phyloP scores from a whole-genome alignment of 2,888 invertebrate species.

The Incurvaria masculella region DNA sequence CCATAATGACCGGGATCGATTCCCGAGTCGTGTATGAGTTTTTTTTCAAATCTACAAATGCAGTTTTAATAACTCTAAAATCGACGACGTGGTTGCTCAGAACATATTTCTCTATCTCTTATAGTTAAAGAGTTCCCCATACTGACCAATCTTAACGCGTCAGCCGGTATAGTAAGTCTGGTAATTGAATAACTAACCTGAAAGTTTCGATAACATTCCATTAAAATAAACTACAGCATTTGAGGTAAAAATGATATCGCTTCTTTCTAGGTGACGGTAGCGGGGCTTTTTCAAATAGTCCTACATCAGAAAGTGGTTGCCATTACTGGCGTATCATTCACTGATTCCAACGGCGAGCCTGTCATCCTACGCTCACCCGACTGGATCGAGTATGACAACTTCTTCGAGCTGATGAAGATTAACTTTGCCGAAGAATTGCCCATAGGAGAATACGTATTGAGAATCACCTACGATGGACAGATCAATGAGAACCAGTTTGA shows the following conservation, averaged over 20 bases:
- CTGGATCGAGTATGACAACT: conserved; percentile 29
- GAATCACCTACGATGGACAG: conserved; percentile 28
- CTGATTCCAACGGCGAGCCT: conserved; percentile 17
- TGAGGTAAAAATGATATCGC: not conserved
- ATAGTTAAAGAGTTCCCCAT: too few species aligned
- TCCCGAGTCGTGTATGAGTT: too few species aligned
- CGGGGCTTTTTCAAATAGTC: conserved; percentile 33
- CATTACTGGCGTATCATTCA: conserved; percentile 26
- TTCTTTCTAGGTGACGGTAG: conserved; percentile 27
- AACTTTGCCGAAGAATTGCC: conserved; percentile 27
- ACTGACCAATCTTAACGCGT: too few species aligned
- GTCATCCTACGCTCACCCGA: conserved; percentile 25
- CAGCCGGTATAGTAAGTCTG: too few species aligned
- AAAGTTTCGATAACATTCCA: too few species aligned
- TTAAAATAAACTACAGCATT: too few species aligned
- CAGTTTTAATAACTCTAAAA: too few species aligned
- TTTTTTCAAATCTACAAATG: too few species aligned
- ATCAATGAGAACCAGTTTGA: conserved; percentile 40
- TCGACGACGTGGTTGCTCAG: too few species aligned
- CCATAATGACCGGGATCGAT: too few species aligned
- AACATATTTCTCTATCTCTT: too few species aligned
- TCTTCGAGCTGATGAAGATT: conserved; percentile 35
- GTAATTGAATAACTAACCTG: too few species aligned
- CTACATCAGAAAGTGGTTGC: conserved; percentile 40
- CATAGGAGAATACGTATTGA: conserved; percentile 31